Evolutionary conservation across 2,113 vertebrate genomes (phyloP), one percentile per base, ranked within the genome.

Genomic region (Megalops atlanticus): DNA sequence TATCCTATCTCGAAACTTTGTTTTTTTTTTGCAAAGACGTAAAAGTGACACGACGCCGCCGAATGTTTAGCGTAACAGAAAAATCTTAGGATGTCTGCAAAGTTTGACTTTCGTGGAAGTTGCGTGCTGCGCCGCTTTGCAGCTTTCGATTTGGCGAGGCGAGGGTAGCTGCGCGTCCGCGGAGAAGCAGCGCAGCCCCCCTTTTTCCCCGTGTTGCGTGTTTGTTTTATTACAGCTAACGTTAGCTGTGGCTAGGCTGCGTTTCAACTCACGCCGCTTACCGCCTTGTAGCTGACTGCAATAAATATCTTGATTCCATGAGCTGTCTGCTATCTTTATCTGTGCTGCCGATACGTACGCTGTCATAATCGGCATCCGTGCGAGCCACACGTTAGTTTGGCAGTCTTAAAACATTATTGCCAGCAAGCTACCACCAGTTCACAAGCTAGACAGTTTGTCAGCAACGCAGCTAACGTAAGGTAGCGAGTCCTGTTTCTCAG

Each of bases 121-220:
- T 74, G 72, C 72, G 11, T 18, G 1, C 38, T 24, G 40, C 11
- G 58, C 58, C 21, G 69, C 69, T 27, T 71, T 71, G 5, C 69
- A 71, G 69, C 69, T 31, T 33, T 33, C 69, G 31, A 41, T n/a
- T 74, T 39, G 70, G 70, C 33, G 35, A 36, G 31, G 36, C 58
- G 31, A 64, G 58, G 58, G 58, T 64, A 27, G 58, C 18, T 31
- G n/a, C 35, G 15, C 72, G 0, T 18, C 4, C 11, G 39, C 14
- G 72, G n/a, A 74, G 41, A 41, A 24, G 24, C 72, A 39, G 72
- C 72, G 72, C 38, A 43, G 16, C 24, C 72, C 72, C n/a, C n/a
- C n/a, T n/a, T n/a, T 85, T 84, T 81, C 82, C 82, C 80, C 71
- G 75, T 54, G 39, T 24, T 49, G 39, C 18, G 12, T 12, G 72